A percentile compares a stretch with the other conserved stretches of the same genome.
Evolutionary conservation across 2,113 vertebrate genomes (phyloP).

Genomic region (Psittacara wagleri): DNA sequence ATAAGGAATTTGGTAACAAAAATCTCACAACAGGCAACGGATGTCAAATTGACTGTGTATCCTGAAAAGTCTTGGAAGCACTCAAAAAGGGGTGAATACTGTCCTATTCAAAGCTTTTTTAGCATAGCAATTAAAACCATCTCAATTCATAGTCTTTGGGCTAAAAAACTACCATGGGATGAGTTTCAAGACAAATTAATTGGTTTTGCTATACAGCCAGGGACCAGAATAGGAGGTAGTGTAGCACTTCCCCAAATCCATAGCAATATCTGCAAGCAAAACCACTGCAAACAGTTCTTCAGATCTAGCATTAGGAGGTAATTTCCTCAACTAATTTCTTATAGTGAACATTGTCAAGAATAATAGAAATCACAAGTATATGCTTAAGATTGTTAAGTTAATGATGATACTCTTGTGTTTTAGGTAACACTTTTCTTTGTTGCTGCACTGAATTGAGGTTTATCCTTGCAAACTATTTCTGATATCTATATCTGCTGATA

Average conservation of each 20-base stretch:
- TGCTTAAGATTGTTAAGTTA: not conserved
- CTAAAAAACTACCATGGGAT: not conserved
- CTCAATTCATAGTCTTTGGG: not conserved
- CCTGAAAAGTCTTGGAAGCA: not conserved
- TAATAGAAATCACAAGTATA: not conserved
- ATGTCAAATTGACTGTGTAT: not conserved
- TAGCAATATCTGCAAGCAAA: not conserved
- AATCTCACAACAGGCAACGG: not conserved
- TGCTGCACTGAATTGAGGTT: not conserved
- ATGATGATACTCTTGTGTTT: not conserved
- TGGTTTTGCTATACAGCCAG: not conserved
- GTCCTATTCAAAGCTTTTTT: not conserved
- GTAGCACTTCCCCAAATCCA: not conserved
- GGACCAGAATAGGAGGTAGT: not conserved
- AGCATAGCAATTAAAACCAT: not conserved
- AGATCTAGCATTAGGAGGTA: not conserved
- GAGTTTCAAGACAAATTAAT: not conserved
- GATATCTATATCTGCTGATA: rapidly evolving
- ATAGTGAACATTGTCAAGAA: not conserved
- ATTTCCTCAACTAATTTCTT: not conserved
- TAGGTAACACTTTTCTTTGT: not conserved
- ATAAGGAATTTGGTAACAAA: not conserved
- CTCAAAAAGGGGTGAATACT: not conserved
- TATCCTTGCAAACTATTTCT: not conserved
- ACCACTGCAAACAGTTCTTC: not conserved